Percentiles rank a stretch among this genome's conserved stretches.
phyloP scores from a whole-genome alignment of 2,113 vertebrate genomes.

The Calonectris borealis region DNA sequence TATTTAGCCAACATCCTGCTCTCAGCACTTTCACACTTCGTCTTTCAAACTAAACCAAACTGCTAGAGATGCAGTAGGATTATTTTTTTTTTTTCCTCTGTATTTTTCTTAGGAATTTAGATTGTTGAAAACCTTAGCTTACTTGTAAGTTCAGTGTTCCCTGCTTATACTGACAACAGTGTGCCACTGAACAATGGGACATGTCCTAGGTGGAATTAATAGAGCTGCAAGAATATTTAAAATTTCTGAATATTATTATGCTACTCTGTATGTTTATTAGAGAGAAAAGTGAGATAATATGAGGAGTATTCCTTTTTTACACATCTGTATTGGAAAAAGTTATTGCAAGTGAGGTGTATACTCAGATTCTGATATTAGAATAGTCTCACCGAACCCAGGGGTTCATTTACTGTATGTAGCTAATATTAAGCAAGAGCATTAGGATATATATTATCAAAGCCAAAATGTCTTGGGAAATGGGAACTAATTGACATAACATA shows the following conservation, averaged over 20 bases:
- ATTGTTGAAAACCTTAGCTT: neutral
- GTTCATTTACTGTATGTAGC: neutral
- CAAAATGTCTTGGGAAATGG: neutral
- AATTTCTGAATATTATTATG: neutral
- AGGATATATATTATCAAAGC: neutral
- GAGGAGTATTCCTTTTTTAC: neutral
- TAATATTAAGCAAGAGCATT: neutral
- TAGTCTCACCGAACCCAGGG: neutral
- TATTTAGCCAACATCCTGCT: constrained; percentile 58
- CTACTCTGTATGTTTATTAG: neutral
- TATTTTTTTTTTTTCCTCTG: no score
- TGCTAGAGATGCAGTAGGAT: neutral
- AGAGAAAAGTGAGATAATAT: neutral
- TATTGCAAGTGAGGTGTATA: neutral
- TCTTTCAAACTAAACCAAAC: neutral
- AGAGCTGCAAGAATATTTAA: neutral
- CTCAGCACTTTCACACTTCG: constrained; percentile 2
- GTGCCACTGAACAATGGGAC: neutral
- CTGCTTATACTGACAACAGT: neutral
- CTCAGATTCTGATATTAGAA: neutral
- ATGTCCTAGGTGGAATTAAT: neutral
- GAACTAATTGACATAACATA: neutral
- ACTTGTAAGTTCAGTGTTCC: neutral
- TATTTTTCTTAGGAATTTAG: neutral
- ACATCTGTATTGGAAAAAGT: neutral